phyloP scores from a whole-genome alignment of 2,888 invertebrate genomes.

The Amphipyra tragopoginis region DNA sequence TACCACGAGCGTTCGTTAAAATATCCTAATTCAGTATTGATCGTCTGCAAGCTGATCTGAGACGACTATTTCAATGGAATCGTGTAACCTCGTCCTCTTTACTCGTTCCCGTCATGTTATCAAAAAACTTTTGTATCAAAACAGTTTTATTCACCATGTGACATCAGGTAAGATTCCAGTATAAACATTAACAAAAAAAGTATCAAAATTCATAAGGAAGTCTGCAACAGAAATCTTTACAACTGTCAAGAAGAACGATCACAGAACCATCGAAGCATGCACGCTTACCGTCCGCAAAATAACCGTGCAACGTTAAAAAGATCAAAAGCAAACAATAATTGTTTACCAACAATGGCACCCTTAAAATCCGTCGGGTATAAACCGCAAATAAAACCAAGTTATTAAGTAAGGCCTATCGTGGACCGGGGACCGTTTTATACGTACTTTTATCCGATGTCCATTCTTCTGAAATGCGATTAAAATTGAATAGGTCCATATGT shows the following conservation, averaged over 20 bases:
- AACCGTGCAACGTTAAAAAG: conserved; percentile 81
- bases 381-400: conserved; percentile 88
- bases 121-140: too few relatives aligned
- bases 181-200: conserved; percentile 39
- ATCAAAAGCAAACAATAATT: conserved; percentile 86
- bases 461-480: conserved; percentile 90
- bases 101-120: too few relatives aligned
- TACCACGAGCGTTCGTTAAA: too few relatives aligned
- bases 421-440: conserved; percentile 67
- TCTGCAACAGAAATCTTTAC: conserved; percentile 59
- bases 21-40: too few relatives aligned
- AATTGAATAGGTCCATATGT: conserved; percentile 90
- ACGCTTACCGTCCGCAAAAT: conserved; percentile 73
- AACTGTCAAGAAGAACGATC: conserved; percentile 63
- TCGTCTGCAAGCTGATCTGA: too few relatives aligned
- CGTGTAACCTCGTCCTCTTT: too few relatives aligned
- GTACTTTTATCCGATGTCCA: conserved; percentile 87
- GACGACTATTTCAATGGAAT: too few relatives aligned
- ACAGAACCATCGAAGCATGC: conserved; percentile 71
- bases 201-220: conserved; percentile 54
- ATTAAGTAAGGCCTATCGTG: conserved; percentile 82
- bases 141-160: conserved; percentile 7
- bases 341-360: conserved; percentile 81
- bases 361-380: conserved; percentile 79
- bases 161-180: conserved; percentile 37